Evolutionary conservation across 2,888 invertebrate genomes (phyloP), one percentile per base, ranked within the genome.

Genomic region (Sphaerophoria rueppellii): DNA sequence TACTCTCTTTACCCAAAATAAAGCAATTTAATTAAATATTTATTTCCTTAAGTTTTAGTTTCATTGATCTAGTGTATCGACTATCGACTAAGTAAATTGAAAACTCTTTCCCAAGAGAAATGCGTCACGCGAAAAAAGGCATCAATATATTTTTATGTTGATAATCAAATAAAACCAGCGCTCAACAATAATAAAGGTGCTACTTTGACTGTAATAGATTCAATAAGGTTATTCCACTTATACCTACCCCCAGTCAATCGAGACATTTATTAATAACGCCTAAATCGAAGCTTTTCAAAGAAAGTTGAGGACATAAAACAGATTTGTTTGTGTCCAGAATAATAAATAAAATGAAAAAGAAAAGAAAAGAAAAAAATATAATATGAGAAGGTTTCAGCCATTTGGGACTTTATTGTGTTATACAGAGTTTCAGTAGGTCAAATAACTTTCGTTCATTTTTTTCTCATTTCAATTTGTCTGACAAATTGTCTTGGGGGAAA

Each of bases 201-300:
- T 40, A 1, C 40, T 60, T 6, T 58, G 40, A 40, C 5, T 58
- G 0, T 43, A n/a, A 60, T 43, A 60, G 43, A 40, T 32, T 60
- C 60, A 43, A 60, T 55, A 24, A 61, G 34, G 34, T 34, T 43
- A 48, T 61, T 43, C 14, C 46, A 46, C 32, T 7, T n/a, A 37
- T 37, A 58, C 9, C 35, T 3, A 37, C 7, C 14, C 34, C 6
- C 43, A n/a, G n/a, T 34, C 61, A 46, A 61, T 34, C 46, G 46
- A 61, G 46, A 46, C 61, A 48, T 16, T 61, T 46, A 46, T 61
- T 32, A 46, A n/a, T 48, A 61, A 46, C 9, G 61, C 46, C 46
- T 11, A 61, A 61, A 61, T 61, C 61, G 32, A 46, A 61, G 61
- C 46, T 61, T 48, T 61, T 2, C 61, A 61, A 61, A 46, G 12